phyloP scores from a whole-genome alignment of 2,888 invertebrate genomes.

The Phymatocera aterrima region DNA sequence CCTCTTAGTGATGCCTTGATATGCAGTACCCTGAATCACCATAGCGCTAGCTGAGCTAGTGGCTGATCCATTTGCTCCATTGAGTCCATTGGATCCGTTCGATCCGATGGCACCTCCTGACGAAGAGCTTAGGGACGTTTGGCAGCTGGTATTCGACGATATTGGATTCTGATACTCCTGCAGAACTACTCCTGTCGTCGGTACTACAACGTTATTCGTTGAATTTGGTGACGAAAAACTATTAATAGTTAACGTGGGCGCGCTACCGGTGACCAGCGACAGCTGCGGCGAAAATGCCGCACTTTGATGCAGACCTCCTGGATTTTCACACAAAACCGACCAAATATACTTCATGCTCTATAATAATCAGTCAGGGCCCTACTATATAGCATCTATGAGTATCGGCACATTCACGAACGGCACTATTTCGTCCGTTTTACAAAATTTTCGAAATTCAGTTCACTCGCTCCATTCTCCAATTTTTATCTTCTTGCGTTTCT shows the following conservation, averaged over 20 bases:
- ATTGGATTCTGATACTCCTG: conserved; percentile 76
- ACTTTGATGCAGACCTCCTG: conserved; percentile 69
- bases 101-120: conserved; percentile 62
- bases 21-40: conserved; percentile 62
- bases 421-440: no score
- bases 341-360: no score
- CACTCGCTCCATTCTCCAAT: no score
- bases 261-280: conserved; percentile 67
- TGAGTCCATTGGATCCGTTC: no score
- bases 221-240: conserved; percentile 68
- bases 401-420: no score
- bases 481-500: no score
- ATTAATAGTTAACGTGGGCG: conserved; percentile 68
- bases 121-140: conserved; percentile 69
- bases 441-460: no score
- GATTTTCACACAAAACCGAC: not conserved
- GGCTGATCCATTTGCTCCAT: conserved; percentile 58
- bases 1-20: conserved; percentile 62
- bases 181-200: conserved; percentile 66
- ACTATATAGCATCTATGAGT: no score
- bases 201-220: conserved; percentile 61
- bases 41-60: conserved; percentile 61
- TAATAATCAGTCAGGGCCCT: no score
- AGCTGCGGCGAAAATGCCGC: conserved; percentile 69
- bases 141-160: conserved; percentile 76